These are phyloP conservation scores for Hesperophylax magnus DNA, from an alignment of 1,140 invertebrate genomes.

Conservation along the genomic window DNA sequence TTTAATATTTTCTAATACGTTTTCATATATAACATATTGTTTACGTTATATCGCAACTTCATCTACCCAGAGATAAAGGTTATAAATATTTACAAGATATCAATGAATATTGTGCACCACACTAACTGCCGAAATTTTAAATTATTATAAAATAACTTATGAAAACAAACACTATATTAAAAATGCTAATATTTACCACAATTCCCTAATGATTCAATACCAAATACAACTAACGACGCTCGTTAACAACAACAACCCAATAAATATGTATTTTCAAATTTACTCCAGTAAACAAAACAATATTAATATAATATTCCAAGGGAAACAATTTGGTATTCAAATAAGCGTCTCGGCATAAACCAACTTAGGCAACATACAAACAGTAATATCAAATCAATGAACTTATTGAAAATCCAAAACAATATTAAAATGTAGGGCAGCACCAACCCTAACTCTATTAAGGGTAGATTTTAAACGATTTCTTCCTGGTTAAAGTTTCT, in stretches of 20 bases:
- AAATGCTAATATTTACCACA: no score
- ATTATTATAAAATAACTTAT: no score
- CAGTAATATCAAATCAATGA: conserved; percentile 28
- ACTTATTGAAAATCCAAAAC: conserved; percentile 33
- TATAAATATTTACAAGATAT: no score
- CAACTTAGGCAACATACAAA: not conserved
- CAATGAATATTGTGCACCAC: no score
- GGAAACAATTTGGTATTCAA: conserved; percentile 29
- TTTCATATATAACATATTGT: no score
- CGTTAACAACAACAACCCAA: not conserved
- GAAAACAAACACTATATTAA: no score
- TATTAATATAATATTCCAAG: no score
- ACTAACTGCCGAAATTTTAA: no score
- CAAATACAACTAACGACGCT: not conserved
- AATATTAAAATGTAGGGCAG: conserved; percentile 29
- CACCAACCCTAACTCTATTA: conserved; percentile 6
- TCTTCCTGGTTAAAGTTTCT: conserved; percentile 19
- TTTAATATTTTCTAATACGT: no score
- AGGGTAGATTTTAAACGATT: conserved; percentile 37
- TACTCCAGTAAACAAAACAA: not conserved
- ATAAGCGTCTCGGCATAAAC: conserved; percentile 10
- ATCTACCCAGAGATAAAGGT: no score
- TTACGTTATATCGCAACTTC: no score
- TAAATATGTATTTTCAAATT: not conserved
- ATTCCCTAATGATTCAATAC: no score